Evolutionary conservation across 2,888 invertebrate species (phyloP).

Genomic region (Rhagonycha lutea): DNA sequence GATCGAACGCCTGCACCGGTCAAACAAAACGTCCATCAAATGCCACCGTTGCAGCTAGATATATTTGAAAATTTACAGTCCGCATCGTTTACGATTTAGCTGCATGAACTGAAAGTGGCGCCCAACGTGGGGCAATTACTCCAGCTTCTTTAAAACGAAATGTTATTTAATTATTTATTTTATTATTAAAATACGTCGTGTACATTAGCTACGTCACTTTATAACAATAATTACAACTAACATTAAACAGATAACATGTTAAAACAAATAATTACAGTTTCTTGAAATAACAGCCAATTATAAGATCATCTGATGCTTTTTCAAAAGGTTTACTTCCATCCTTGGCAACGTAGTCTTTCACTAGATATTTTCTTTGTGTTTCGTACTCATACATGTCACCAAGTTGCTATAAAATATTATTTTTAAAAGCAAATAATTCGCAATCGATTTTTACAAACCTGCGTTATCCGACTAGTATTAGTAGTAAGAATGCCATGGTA

Average conservation of each 20-base stretch:
- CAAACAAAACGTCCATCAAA: no score
- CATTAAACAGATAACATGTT: background rate
- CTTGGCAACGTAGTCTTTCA: slow-evolving; percentile 74
- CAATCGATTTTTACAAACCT: slow-evolving; percentile 62
- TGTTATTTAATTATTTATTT: background rate
- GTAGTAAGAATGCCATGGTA: slow-evolving; percentile 82
- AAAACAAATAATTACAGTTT: background rate
- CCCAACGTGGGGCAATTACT: no score
- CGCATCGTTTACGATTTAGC: no score
- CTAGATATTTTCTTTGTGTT: slow-evolving; percentile 76
- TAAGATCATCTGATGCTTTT: slow-evolving; percentile 68
- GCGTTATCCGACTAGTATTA: slow-evolving; percentile 84
- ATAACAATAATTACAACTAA: background rate
- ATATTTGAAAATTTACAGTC: no score
- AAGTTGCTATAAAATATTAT: slow-evolving; percentile 69
- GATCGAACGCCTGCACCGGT: no score
- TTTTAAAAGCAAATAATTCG: background rate
- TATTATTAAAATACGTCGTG: background rate
- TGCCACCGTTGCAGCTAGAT: no score
- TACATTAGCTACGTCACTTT: background rate
- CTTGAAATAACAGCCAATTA: background rate
- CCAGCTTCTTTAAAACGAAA: background rate
- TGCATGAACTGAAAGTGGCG: no score
- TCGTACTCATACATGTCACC: slow-evolving; percentile 85
- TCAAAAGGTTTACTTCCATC: slow-evolving; percentile 76